These are phyloP conservation scores for Eriocheir sinensis DNA, from an alignment of 1,140 invertebrate genomes.

Conservation along the genomic window DNA sequence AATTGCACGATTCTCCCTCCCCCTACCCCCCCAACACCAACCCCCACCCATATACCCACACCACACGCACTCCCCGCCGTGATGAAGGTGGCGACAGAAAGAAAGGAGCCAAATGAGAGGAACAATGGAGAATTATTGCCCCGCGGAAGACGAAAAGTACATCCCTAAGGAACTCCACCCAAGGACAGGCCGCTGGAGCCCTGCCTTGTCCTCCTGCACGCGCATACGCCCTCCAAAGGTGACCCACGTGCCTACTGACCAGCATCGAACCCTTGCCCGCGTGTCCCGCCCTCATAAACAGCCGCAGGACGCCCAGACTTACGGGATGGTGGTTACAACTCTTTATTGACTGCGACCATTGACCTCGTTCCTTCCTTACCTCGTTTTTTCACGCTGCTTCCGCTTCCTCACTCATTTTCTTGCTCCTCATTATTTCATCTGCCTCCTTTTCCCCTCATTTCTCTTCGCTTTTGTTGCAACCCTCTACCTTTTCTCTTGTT, in stretches of 20 bases:
- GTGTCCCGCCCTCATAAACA: not conserved
- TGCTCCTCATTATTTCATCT: not conserved
- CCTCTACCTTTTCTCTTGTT: too few relatives aligned
- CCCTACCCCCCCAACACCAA: not conserved
- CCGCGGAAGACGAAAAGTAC: not conserved
- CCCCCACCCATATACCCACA: too few relatives aligned
- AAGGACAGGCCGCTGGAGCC: not conserved
- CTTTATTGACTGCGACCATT: not conserved
- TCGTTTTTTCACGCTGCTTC: too few relatives aligned
- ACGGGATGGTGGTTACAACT: not conserved
- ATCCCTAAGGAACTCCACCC: not conserved
- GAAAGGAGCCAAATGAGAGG: not conserved
- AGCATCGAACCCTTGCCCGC: not conserved
- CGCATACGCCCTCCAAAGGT: not conserved
- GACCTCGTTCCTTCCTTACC: too few relatives aligned
- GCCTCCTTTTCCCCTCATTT: not conserved
- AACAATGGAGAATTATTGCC: not conserved
- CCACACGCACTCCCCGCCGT: not conserved
- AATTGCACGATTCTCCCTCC: too few relatives aligned
- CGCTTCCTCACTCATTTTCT: not conserved
- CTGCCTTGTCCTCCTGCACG: not conserved
- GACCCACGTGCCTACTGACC: not conserved
- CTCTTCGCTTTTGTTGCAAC: too few relatives aligned
- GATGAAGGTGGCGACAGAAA: not conserved
- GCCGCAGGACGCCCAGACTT: not conserved